Base-by-base conservation (phyloP, 2,888 invertebrate species). In the Rhabditophanes sp. region DNA sequence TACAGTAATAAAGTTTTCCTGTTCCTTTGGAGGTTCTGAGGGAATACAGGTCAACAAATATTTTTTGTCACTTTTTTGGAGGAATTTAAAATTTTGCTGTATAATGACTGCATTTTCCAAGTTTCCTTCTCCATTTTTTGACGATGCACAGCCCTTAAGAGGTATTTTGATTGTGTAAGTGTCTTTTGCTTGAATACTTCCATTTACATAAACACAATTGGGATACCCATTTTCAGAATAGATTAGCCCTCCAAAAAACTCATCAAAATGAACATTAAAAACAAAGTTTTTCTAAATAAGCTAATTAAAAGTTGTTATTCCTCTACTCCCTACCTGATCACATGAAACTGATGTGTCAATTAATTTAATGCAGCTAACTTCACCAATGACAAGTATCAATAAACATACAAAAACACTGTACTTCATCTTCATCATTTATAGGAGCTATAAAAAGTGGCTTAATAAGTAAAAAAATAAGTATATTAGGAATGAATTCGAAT, bases 171-270 rank as follows among this genome's bases (percentile, higher is more conserved):
- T 34, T n/a, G n/a, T n/a, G n/a, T n/a, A n/a, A n/a, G n/a, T n/a
- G n/a, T n/a, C 42, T 17, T 48, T 48, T 11, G 53, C 43, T 22
- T 57, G 51, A 24, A 59, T 44, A 9, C 51, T 50, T 7, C 58
- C 60, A 41, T 60, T 61, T 9, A 59, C 48, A 39, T 60, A 62
- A 31, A 60, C 52, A 42, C 60, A 60, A 38, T 62, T 60, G 4
- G 60, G 60, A 14, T 36, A 38, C 6, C 60, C 60, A 30, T 55
- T 46, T 26, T 59, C 58, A 29, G 53, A 56, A 42, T 53, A 59
- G 20, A 60, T 49, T 16, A 51, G 44, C 5, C 60, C 60, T 5
- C 34, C 44, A 34, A 60, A 60, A 2, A 47, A 42, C 7, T 48
- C 48, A 37, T 60, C 59, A 36, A 60, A 60, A 23, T 46, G 44